A percentile compares a stretch with the other conserved stretches of the same genome.
These are phyloP conservation scores for Galago senegalensis DNA, from an alignment of 2,797 vertebrate species.

Conservation along the genomic window DNA sequence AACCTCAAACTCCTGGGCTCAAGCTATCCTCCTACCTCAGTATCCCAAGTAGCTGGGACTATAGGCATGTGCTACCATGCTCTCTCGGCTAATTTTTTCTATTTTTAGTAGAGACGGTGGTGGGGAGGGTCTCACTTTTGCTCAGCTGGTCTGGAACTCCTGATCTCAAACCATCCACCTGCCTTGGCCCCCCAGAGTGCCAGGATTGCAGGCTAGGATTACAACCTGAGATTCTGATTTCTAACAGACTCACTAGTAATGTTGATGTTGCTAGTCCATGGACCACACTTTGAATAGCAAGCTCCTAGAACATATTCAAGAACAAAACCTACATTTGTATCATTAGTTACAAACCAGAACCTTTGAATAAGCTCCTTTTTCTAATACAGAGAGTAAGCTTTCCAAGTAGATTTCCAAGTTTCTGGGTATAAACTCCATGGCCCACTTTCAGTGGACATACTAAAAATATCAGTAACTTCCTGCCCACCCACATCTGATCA, in stretches of 20 bases:
- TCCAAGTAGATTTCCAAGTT: background rate
- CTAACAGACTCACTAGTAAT: background rate
- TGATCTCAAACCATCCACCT: too few relatives aligned
- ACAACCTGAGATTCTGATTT: conserved; percentile 30
- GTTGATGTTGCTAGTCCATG: background rate
- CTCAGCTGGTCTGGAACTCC: too few relatives aligned
- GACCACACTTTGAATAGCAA: background rate
- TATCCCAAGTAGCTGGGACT: too few relatives aligned
- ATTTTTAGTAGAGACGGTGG: too few relatives aligned
- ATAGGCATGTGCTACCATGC: too few relatives aligned
- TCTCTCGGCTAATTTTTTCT: too few relatives aligned
- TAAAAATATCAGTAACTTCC: conserved; percentile 11
- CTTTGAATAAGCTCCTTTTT: conserved; percentile 8
- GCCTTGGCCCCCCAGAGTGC: too few relatives aligned
- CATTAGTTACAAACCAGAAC: background rate
- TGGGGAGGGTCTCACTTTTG: too few relatives aligned
- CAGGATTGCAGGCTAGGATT: too few relatives aligned
- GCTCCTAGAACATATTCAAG: background rate
- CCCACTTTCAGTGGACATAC: conserved; percentile 3
- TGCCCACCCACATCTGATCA: background rate
- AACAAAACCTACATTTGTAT: background rate
- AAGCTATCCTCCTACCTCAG: too few relatives aligned
- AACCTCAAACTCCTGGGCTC: too few relatives aligned
- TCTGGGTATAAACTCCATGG: background rate
- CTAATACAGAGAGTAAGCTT: background rate